Evolutionary conservation across 2,113 vertebrate species (phyloP).

Genomic region (Melanotaenia duboulayi): DNA sequence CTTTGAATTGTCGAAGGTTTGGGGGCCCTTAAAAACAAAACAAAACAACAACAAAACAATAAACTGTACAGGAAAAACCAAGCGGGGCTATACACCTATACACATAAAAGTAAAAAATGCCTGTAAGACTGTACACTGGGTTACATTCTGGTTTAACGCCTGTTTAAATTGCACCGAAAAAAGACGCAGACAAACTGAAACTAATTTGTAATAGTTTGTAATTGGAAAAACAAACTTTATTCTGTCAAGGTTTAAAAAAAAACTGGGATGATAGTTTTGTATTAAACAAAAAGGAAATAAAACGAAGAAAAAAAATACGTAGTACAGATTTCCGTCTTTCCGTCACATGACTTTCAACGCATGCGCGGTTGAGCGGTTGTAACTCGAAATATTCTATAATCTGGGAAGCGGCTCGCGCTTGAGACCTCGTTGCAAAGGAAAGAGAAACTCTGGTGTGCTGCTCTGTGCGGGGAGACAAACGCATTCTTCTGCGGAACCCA

Average conservation of each 20-base stretch:
- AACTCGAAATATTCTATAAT: slow-evolving; percentile 47
- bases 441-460: neutral
- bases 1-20: too few species aligned
- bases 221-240: neutral
- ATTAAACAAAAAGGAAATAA: neutral
- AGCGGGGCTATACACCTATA: too few species aligned
- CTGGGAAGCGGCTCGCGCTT: slow-evolving; percentile 29
- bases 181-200: neutral
- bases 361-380: slow-evolving; percentile 56
- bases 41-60: too few species aligned
- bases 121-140: slow-evolving; percentile 22
- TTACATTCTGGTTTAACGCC: neutral
- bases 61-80: too few species aligned
- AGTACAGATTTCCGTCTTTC: neutral
- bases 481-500: neutral
- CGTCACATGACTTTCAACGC: slow-evolving; percentile 52
- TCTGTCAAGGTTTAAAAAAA: fast-evolving
- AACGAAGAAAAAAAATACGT: neutral
- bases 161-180: slow-evolving; percentile 40
- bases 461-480: neutral
- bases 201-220: neutral
- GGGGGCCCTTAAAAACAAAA: too few species aligned
- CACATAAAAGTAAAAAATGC: neutral
- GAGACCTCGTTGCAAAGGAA: neutral
- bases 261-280: fast-evolving